These are phyloP conservation scores for Eupithecia centaureata DNA, from an alignment of 2,888 invertebrate species.

Conservation along the genomic window DNA sequence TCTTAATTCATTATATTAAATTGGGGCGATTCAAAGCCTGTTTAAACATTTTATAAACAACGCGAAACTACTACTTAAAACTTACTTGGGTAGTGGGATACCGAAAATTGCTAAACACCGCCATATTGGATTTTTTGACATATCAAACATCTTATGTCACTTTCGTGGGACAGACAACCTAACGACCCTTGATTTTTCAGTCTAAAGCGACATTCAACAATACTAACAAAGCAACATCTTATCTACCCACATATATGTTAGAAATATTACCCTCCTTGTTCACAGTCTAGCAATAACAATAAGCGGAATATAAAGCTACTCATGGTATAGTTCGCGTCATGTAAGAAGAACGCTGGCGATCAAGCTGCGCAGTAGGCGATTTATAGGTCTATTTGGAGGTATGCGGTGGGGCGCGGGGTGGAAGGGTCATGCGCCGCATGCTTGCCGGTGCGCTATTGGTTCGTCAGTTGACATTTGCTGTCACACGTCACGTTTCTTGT, in stretches of 20 bases:
- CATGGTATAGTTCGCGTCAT: no score
- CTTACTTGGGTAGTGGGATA: not conserved
- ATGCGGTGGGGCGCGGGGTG: no score
- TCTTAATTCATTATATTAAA: conserved; percentile 41
- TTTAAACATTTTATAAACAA: conserved; percentile 31
- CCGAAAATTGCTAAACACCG: not conserved
- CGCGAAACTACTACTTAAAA: conserved; percentile 9
- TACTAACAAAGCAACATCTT: not conserved
- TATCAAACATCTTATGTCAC: not conserved
- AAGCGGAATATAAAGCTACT: not conserved
- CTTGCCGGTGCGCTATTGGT: no score
- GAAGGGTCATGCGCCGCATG: no score
- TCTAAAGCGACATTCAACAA: not conserved
- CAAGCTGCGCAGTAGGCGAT: no score
- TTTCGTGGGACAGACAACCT: not conserved
- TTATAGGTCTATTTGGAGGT: no score
- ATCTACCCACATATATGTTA: not conserved
- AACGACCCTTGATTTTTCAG: not conserved
- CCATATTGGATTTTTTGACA: not conserved
- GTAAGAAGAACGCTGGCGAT: no score
- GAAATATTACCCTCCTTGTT: not conserved
- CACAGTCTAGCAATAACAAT: conserved; percentile 4
- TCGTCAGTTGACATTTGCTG: no score
- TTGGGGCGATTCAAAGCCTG: conserved; percentile 44
- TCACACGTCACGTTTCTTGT: no score